A percentile compares a stretch with the other conserved stretches of the same genome.
These are phyloP conservation scores for Ellobius talpinus DNA, from an alignment of 2,113 vertebrate species.

Conservation along the genomic window DNA sequence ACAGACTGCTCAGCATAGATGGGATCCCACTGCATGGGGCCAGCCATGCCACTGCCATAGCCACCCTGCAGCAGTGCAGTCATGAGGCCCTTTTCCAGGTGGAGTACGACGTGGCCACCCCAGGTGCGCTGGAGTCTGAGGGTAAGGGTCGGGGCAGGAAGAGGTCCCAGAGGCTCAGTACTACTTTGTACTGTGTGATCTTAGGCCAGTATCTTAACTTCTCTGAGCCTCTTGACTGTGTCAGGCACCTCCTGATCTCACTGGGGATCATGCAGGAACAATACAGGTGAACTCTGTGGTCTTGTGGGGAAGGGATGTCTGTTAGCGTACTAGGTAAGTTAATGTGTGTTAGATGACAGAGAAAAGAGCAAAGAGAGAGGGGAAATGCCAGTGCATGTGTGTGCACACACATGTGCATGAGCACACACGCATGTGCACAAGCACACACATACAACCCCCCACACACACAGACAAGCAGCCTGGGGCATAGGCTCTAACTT, in stretches of 20 bases:
- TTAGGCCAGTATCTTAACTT: not conserved
- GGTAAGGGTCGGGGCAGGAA: not conserved
- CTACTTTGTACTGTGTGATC: not conserved
- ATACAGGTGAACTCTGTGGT: not conserved
- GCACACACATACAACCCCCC: not conserved
- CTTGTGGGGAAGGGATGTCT: not conserved
- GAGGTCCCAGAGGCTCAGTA: not conserved
- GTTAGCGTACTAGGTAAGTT: not conserved
- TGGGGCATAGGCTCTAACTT: not conserved
- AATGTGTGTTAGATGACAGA: not conserved
- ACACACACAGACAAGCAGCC: not conserved
- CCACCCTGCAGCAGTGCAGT: slow-evolving; percentile 93
- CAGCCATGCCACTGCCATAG: slow-evolving; percentile 93
- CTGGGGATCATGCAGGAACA: not conserved
- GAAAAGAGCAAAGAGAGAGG: not conserved
- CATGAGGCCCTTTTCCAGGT: slow-evolving; percentile 97
- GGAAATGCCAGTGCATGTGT: not conserved
- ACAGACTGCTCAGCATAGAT: slow-evolving; percentile 95
- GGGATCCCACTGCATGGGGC: slow-evolving; percentile 94
- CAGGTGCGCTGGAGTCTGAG: slow-evolving; percentile 88
- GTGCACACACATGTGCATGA: not conserved
- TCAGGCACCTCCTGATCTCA: not conserved
- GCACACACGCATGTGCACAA: not conserved
- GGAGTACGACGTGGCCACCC: slow-evolving; percentile 96
- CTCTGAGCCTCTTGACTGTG: not conserved